Conservation (phyloP, 2,113 vertebrate species). For the Vulpes lagopus region DNA sequence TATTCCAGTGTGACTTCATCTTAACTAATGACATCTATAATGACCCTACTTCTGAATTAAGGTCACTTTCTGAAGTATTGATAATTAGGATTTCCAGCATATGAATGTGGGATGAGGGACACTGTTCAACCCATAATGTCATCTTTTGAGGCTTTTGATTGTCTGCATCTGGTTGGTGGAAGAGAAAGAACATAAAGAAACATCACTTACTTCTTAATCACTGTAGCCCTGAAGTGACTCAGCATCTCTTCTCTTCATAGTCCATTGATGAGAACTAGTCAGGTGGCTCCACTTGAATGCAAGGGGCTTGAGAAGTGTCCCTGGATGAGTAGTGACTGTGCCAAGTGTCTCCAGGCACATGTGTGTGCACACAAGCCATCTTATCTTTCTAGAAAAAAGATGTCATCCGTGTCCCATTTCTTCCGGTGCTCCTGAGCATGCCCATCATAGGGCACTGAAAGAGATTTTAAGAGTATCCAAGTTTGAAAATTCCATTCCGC, state of each 20-base stretch:
- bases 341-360: background rate
- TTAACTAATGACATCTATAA: background rate
- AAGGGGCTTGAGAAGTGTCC: background rate
- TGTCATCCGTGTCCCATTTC: background rate
- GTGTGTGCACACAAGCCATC: background rate
- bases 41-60: conserved; percentile 24
- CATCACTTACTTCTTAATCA: background rate
- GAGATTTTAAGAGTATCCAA: background rate
- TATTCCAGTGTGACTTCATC: background rate
- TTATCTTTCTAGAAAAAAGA: background rate
- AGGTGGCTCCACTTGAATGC: background rate
- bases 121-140: background rate
- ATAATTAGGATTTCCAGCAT: background rate
- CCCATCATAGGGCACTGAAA: background rate
- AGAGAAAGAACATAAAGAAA: background rate
- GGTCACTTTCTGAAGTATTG: background rate
- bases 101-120: background rate
- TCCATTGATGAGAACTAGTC: background rate
- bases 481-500: background rate
- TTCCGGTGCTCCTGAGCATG: background rate
- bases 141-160: background rate
- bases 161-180: background rate
- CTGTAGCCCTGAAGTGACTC: background rate
- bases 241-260: background rate
- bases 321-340: background rate